phyloP scores from a whole-genome alignment of 2,797 vertebrate genomes.

The Lindbergichthys nudifrons region DNA sequence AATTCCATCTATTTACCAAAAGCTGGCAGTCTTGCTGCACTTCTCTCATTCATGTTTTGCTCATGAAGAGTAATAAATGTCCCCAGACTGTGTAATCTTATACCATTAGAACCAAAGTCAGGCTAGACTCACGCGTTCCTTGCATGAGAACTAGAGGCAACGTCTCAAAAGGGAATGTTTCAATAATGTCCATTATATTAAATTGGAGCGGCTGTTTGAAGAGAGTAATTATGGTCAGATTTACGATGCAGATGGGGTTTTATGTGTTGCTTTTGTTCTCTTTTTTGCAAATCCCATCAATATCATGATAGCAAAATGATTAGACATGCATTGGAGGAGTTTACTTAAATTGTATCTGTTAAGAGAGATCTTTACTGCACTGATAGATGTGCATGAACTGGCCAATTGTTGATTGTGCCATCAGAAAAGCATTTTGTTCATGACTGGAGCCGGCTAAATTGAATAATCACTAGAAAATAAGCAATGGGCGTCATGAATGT shows the following conservation, averaged over 20 bases:
- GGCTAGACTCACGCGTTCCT: slow-evolving; percentile 49
- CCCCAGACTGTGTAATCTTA: slow-evolving; percentile 60
- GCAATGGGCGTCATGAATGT: slow-evolving; percentile 65
- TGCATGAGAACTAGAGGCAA: slow-evolving; percentile 54
- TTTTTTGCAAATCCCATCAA: slow-evolving; percentile 43
- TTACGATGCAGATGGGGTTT: slow-evolving; percentile 45
- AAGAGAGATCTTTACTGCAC: slow-evolving; percentile 25
- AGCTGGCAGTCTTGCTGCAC: slow-evolving; percentile 42
- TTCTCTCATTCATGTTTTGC: slow-evolving; percentile 57
- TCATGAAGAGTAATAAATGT: slow-evolving; percentile 62
- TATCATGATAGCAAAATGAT: slow-evolving; percentile 28
- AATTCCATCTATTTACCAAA: slow-evolving; percentile 54
- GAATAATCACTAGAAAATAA: slow-evolving; percentile 76
- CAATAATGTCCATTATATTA: slow-evolving; percentile 60
- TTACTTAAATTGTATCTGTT: slow-evolving; percentile 15
- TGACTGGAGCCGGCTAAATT: slow-evolving; percentile 58
- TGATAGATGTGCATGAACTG: slow-evolving; percentile 26
- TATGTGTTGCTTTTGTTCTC: slow-evolving; percentile 26
- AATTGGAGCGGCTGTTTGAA: slow-evolving; percentile 62
- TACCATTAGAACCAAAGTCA: slow-evolving; percentile 54
- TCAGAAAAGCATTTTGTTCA: slow-evolving; percentile 50
- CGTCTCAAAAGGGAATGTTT: slow-evolving; percentile 62
- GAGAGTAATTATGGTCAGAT: slow-evolving; percentile 57
- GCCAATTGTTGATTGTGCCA: slow-evolving; percentile 40
- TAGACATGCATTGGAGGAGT: slow-evolving; percentile 13